phyloP scores from a whole-genome alignment of 2,797 vertebrate species.

The Diceros bicornis region DNA sequence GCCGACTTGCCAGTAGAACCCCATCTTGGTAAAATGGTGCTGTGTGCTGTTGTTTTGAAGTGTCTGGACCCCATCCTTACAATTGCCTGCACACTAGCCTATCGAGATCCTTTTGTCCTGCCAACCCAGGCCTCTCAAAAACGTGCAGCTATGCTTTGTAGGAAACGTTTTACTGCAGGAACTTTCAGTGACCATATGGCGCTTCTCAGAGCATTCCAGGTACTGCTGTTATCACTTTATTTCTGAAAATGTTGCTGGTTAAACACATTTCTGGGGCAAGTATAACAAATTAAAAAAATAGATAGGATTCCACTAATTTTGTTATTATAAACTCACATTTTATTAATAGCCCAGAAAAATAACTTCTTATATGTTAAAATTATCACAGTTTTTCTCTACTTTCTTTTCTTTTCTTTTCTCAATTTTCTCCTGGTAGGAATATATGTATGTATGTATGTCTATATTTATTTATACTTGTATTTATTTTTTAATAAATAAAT shows the following conservation, averaged over 20 bases:
- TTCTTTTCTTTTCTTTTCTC: neutral
- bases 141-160: conserved; percentile 93
- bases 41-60: conserved; percentile 95
- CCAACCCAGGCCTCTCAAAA: conserved; percentile 94
- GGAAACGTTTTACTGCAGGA: conserved; percentile 93
- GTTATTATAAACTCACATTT: conserved; percentile 60
- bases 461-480: neutral
- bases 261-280: conserved; percentile 31
- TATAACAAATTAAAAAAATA: conserved; percentile 19
- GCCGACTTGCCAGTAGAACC: conserved; percentile 96
- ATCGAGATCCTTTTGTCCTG: conserved; percentile 96
- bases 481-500: conserved; percentile 6
- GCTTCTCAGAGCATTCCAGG: conserved; percentile 97
- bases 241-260: conserved; percentile 55
- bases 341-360: conserved; percentile 48
- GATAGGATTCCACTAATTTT: conserved; percentile 59
- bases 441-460: neutral
- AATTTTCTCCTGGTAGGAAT: conserved; percentile 43
- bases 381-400: neutral
- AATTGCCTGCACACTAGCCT: conserved; percentile 96
- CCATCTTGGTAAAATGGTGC: conserved; percentile 98
- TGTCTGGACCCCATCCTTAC: conserved; percentile 98
- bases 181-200: conserved; percentile 99
- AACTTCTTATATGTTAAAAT: conserved; percentile 60
- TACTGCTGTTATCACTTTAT: conserved; percentile 81